Evolutionary conservation across 2,888 invertebrate genomes (phyloP), one percentile per base, ranked within the genome.

Genomic region (Diplolepis rosae): DNA sequence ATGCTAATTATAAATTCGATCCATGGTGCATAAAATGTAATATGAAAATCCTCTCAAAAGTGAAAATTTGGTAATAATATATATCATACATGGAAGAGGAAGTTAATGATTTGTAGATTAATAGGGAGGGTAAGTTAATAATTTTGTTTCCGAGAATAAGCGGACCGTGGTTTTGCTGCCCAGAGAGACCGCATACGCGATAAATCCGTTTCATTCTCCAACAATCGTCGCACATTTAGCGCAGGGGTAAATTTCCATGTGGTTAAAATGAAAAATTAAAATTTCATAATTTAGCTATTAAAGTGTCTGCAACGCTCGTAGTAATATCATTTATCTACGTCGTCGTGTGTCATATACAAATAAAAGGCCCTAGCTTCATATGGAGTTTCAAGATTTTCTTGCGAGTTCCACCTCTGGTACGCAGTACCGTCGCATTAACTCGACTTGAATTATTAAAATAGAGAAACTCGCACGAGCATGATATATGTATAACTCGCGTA

Each of bases 251-350:
- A 48, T 42, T 65, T 65, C n/a, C 42, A 45, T 28, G 30, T 39
- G 56, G 51, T 48, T 66, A 45, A 72, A 42, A 45, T 42, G 45
- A 42, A 65, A 69, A 65, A 73, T 68, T 65, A 68, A 69, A 70
- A 73, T 70, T 73, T 71, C 70, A 69, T 70, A 72, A 69, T 42
- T 68, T 71, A 75, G 67, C 66, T 66, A 65, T 67, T 65, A 35
- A 35, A 32, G 56, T 56, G 56, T 35, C 35, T 18, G 2, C 35
- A 56, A 22, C 22, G 3, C 22, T 22, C 18, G 9, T 45, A 18
- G 5, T 11, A 39, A 24, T 66, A 65, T 69, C 69, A 73, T 72
- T 69, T 68, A 66, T 71, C 70, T 68, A 35, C 45, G 70, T 73
- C 54, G 65, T 35, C 66, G 50, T 39, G 35, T 54, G 65, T 69